Conservation (phyloP, 1,140 invertebrate species). For the Bilobella aurantiaca region DNA sequence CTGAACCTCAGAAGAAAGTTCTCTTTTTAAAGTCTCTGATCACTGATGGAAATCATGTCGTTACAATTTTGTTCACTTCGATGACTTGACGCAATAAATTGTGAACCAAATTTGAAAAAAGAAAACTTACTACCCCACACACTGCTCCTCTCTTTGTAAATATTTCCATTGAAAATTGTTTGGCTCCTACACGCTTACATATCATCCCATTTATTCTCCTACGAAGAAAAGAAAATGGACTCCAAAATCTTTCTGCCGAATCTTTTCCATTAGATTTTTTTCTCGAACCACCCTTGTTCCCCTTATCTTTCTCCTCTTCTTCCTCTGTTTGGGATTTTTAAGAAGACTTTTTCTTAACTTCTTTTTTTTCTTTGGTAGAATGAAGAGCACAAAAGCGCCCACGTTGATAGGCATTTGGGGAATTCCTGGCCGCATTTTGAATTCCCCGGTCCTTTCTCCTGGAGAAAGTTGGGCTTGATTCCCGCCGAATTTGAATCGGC, state of each 20-base stretch:
- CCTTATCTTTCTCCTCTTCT: too few relatives aligned
- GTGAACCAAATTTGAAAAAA: neutral
- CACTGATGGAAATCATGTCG: neutral
- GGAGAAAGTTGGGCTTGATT: too few relatives aligned
- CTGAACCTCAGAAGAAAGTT: too few relatives aligned
- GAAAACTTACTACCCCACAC: too few relatives aligned
- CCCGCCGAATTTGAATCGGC: too few relatives aligned
- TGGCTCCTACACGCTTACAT: neutral
- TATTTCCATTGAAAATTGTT: neutral
- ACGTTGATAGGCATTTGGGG: neutral
- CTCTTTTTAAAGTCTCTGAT: neutral
- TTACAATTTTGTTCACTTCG: neutral
- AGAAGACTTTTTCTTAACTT: neutral
- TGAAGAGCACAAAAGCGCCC: neutral
- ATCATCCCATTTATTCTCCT: neutral
- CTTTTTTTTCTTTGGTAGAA: neutral
- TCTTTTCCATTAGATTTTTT: too few relatives aligned
- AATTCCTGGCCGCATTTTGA: too few relatives aligned
- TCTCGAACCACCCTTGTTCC: too few relatives aligned
- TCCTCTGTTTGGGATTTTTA: too few relatives aligned
- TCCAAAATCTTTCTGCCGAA: neutral
- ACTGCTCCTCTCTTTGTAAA: neutral
- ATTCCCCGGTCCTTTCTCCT: too few relatives aligned
- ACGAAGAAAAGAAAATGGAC: neutral
- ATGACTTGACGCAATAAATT: neutral